A percentile compares a stretch with the other conserved stretches of the same genome.
These are phyloP conservation scores for Saccopteryx bilineata DNA, from an alignment of 2,113 vertebrate genomes.

Conservation along the genomic window DNA sequence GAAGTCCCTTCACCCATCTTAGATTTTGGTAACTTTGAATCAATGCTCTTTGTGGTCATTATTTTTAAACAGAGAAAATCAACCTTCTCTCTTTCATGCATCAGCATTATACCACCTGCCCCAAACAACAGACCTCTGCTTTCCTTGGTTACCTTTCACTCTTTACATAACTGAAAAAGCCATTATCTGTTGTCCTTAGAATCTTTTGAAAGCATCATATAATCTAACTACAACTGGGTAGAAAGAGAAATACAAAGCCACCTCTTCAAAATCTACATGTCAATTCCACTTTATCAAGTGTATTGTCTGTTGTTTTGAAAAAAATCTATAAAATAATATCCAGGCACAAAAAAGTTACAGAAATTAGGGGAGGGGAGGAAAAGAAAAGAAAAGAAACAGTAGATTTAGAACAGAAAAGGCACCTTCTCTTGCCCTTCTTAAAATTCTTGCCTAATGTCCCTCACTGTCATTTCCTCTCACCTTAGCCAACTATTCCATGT, in stretches of 20 bases:
- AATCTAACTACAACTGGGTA: conserved; percentile 26
- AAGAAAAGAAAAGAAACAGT: background rate
- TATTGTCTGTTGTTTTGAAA: conserved; percentile 70
- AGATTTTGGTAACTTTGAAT: conserved; percentile 56
- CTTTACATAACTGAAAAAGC: conserved; percentile 50
- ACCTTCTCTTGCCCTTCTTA: conserved; percentile 69
- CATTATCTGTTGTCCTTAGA: conserved; percentile 60
- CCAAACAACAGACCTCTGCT: conserved; percentile 45
- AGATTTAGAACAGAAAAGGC: conserved; percentile 59
- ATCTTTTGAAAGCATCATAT: conserved; percentile 62
- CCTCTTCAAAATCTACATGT: conserved; percentile 68
- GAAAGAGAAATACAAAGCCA: conserved; percentile 57
- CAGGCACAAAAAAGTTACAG: conserved; percentile 63
- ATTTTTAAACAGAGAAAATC: conserved; percentile 58
- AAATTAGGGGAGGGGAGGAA: background rate
- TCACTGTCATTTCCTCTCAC: conserved; percentile 30
- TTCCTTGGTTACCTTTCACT: conserved; percentile 20
- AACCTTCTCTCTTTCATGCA: conserved; percentile 30
- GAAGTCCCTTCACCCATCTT: conserved; percentile 18
- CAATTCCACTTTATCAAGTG: conserved; percentile 67
- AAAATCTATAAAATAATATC: conserved; percentile 57
- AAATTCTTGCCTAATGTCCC: conserved; percentile 36
- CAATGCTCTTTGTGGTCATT: conserved; percentile 47
- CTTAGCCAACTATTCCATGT: conserved; percentile 56
- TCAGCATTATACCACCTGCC: conserved; percentile 33